Base-by-base conservation (phyloP, 2,888 invertebrate genomes). In the Rhingia rostrata region DNA sequence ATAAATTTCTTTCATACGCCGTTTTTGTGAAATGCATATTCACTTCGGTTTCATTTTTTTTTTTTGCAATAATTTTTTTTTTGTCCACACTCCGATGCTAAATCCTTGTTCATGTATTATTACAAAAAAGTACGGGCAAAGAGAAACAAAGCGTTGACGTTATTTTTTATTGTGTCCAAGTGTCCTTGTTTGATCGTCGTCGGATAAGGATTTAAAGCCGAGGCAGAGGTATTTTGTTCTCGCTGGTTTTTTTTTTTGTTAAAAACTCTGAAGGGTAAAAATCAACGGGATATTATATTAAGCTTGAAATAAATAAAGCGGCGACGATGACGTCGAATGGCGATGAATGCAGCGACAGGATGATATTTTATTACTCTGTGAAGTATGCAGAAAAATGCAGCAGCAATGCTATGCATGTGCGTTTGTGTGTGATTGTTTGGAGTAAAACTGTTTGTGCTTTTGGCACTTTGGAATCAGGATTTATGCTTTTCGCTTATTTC, bases 401-500 rank as follows among this genome's bases (percentile, higher is more conserved):
- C 22, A 51, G 51, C 9, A 22, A 37, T 32, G 30, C 30, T 22
- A 22, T 22, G 39, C 49, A 12, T 63, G 47, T 37, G 7, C 47
- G 63, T 32, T n/a, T n/a, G 41, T 61, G 14, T 56, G 30, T 39
- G 10, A 35, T 22, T 22, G 22, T 37, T 33, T 39, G 64, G 47
- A 64, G 69, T 58, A 60, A 77, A 72, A 81, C 58, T 85, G 77
- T 74, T 78, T 84, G 72, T 85, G 86, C 84, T 78, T 77, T 78
- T 86, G 84, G 80, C 86, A 85, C 78, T 74, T 70, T 32, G 78
- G 64, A 85, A 85, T 84, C 84, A 81, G 60, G 77, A 86, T 86
- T 86, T 86, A 86, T 86, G 70, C 49, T 53, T 47, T 70, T 77
- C 66, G 73, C 66, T 63, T 66, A 49, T 54, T 43, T 49, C 14